Evolutionary conservation across 2,888 invertebrate species (phyloP).

Genomic region (Zygothrica quintamaculata): DNA sequence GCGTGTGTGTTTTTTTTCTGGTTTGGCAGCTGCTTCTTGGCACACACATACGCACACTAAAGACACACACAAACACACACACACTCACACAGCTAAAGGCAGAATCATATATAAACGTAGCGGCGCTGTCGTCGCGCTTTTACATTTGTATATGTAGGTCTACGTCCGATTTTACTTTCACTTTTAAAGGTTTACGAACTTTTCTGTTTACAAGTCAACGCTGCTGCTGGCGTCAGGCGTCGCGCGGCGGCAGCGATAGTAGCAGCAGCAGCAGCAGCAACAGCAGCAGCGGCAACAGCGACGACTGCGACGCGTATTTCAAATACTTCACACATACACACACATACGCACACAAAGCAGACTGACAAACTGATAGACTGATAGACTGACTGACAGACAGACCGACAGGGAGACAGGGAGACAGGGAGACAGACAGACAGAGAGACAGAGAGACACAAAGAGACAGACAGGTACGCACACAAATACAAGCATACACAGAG

Average conservation of each 20-base stretch:
- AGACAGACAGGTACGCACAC: constrained; percentile 1
- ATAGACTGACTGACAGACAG: constrained; percentile 4
- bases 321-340: constrained; percentile 61
- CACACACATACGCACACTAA: constrained; percentile 33
- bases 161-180: constrained; percentile 85
- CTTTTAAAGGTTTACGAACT: constrained; percentile 85
- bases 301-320: constrained; percentile 49
- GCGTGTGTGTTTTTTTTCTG: constrained; percentile 64
- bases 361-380: constrained; percentile 3
- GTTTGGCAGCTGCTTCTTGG: constrained; percentile 74
- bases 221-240: constrained; percentile 51
- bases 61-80: constrained; percentile 27
- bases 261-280: constrained; percentile 19
- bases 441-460: constrained; percentile 7
- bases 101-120: constrained; percentile 22
- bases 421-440: constrained; percentile 4
- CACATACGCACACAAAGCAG: constrained; percentile 36
- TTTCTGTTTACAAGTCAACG: constrained; percentile 82
- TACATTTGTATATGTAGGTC: constrained; percentile 84
- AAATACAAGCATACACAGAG: constrained; percentile 12
- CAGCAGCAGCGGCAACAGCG: constrained; percentile 24
- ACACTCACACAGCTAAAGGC: constrained; percentile 11
- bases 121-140: constrained; percentile 46
- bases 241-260: constrained; percentile 15
- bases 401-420: background rate